phyloP scores from a whole-genome alignment of 2,113 vertebrate species.

The Thamnophis sirtalis region DNA sequence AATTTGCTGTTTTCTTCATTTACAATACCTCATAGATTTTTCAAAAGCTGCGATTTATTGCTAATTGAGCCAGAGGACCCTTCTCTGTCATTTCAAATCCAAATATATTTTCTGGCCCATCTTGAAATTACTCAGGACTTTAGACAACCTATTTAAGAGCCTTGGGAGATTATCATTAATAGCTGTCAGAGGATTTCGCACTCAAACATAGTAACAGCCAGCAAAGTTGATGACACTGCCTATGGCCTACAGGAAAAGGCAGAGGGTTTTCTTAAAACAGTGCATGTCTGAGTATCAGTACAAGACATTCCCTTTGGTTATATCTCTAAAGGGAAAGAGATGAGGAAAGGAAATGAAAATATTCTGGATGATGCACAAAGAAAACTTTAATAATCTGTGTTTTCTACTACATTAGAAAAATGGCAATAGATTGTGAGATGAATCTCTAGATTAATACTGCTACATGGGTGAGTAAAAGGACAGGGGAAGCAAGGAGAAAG shows the following conservation, averaged over 20 bases:
- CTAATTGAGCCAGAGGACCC: conserved; percentile 43
- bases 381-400: not conserved
- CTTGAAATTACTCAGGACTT: conserved; percentile 53
- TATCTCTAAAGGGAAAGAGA: not conserved
- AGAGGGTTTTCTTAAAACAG: conserved; percentile 17
- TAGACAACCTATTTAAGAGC: conserved; percentile 58
- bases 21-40: conserved; percentile 34
- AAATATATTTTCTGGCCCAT: conserved; percentile 39
- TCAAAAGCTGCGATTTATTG: conserved; percentile 45
- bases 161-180: conserved; percentile 60
- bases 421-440: not conserved
- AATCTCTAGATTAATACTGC: not conserved
- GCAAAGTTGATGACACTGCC: conserved; percentile 44
- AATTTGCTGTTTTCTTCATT: conserved; percentile 35
- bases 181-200: conserved; percentile 37
- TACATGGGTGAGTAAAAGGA: not conserved
- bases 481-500: not conserved
- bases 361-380: not conserved
- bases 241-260: conserved; percentile 40
- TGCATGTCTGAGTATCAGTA: conserved; percentile 32
- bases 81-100: conserved; percentile 48
- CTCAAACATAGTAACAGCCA: conserved; percentile 46
- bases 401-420: not conserved
- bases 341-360: not conserved
- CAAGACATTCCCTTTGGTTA: not conserved